A percentile compares a stretch with the other conserved stretches of the same genome.
Conservation (phyloP, 2,888 invertebrate genomes). For the Coronaproctus castanopsis region DNA sequence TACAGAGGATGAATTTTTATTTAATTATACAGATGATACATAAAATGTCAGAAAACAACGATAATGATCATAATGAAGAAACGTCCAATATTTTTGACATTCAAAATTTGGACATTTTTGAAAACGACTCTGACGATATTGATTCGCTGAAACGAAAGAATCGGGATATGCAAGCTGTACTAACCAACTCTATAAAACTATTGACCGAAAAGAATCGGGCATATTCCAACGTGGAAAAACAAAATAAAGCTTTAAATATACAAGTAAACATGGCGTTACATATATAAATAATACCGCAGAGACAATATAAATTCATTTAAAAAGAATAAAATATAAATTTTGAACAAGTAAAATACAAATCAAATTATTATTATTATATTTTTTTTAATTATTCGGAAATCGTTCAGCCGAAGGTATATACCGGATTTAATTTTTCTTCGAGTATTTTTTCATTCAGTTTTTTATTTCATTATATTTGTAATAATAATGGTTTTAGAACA, state of each 20-base stretch:
- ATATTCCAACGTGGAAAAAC: slow-evolving; percentile 56
- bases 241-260: slow-evolving; percentile 44
- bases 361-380: too few relatives aligned
- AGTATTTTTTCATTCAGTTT: background rate
- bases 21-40: too few relatives aligned
- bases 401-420: background rate
- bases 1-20: too few relatives aligned
- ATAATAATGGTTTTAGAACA: too few relatives aligned
- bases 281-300: background rate
- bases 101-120: background rate
- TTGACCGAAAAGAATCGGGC: slow-evolving; percentile 45
- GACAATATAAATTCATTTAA: background rate
- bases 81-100: background rate
- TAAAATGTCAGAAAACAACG: background rate
- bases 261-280: slow-evolving; percentile 32
- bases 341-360: too few relatives aligned
- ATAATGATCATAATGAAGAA: background rate
- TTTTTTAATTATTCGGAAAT: too few relatives aligned
- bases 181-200: slow-evolving; percentile 20
- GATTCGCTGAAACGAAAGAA: slow-evolving; percentile 16
- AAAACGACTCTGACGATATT: background rate
- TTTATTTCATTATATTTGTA: too few relatives aligned
- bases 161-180: slow-evolving; percentile 18
- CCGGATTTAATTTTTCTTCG: background rate
- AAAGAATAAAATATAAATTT: too few relatives aligned